These are phyloP conservation scores for Campylomormyrus numenius DNA, from an alignment of 2,113 vertebrate species.

Conservation along the genomic window DNA sequence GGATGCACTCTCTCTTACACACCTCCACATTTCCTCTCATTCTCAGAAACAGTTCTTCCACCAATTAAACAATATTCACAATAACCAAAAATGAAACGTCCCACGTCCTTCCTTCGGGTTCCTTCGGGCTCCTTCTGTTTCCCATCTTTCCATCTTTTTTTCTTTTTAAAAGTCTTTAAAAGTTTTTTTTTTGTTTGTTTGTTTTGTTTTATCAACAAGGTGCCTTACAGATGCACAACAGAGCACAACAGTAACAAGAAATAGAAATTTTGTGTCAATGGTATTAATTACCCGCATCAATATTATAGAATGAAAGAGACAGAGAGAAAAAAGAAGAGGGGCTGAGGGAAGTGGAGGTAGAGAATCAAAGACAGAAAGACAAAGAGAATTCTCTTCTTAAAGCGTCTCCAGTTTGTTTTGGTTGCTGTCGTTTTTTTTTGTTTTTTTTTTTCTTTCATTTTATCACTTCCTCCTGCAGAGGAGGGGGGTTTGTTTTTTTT, in stretches of 20 bases:
- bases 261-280: slow-evolving; percentile 73
- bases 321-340: slow-evolving; percentile 44
- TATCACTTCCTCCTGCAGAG: slow-evolving; percentile 36
- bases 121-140: slow-evolving; percentile 43
- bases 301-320: slow-evolving; percentile 54
- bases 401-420: slow-evolving; percentile 41
- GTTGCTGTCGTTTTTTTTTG: slow-evolving; percentile 17
- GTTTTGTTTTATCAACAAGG: slow-evolving; percentile 71
- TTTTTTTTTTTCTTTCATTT: slow-evolving; percentile 40
- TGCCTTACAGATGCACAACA: slow-evolving; percentile 77
- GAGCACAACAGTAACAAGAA: slow-evolving; percentile 76
- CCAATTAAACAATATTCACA: slow-evolving; percentile 49
- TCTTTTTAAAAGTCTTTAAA: slow-evolving; percentile 54
- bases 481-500: slow-evolving; percentile 42
- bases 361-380: slow-evolving; percentile 59
- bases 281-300: slow-evolving; percentile 83
- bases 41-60: slow-evolving; percentile 43
- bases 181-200: slow-evolving; percentile 34
- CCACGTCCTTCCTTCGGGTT: slow-evolving; percentile 41
- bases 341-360: slow-evolving; percentile 58
- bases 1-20: neutral
- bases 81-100: slow-evolving; percentile 42
- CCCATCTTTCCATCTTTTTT: slow-evolving; percentile 39
- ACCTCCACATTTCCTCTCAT: slow-evolving; percentile 42
- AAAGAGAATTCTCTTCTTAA: slow-evolving; percentile 44